Percentiles rank a stretch among this genome's conserved stretches.
These are phyloP conservation scores for Ditula angustiorana DNA, from an alignment of 2,888 invertebrate species.

Conservation along the genomic window DNA sequence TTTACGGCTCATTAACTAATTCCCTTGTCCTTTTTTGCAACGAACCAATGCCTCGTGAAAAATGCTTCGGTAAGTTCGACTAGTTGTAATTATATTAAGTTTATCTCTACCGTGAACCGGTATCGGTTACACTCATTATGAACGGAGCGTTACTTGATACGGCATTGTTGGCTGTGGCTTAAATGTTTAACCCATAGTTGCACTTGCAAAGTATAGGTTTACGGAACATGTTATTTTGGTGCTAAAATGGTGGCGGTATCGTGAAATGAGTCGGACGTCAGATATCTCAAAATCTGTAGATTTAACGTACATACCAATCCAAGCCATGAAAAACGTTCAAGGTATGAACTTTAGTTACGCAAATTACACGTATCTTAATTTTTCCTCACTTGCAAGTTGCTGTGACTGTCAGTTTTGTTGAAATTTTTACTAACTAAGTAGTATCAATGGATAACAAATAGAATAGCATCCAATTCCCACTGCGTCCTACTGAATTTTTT, in stretches of 20 bases:
- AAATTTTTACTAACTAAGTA: too few species aligned
- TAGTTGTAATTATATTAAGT: conserved; percentile 57
- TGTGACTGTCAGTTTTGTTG: too few species aligned
- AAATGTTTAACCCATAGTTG: conserved; percentile 19
- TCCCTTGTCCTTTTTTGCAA: conserved; percentile 74
- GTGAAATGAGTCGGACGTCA: neutral
- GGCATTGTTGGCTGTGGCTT: conserved; percentile 32
- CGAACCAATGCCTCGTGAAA: conserved; percentile 63
- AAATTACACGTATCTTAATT: too few species aligned
- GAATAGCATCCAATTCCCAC: too few species aligned
- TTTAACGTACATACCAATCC: too few species aligned
- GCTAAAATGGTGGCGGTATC: neutral
- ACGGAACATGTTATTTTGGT: conserved; percentile 4
- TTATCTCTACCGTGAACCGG: conserved; percentile 62
- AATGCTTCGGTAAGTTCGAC: conserved; percentile 42
- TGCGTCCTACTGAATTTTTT: too few species aligned
- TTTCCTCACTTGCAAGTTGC: too few species aligned
- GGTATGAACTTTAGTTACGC: too few species aligned
- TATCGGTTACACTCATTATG: conserved; percentile 70
- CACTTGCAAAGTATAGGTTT: conserved; percentile 31
- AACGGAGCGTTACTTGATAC: conserved; percentile 48
- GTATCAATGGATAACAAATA: too few species aligned
- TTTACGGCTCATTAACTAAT: conserved; percentile 79
- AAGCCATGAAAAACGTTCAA: too few species aligned
- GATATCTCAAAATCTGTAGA: neutral